phyloP scores from a whole-genome alignment of 35 echinoderm and acorn worm genomes.

The Apostichopus californicus region DNA sequence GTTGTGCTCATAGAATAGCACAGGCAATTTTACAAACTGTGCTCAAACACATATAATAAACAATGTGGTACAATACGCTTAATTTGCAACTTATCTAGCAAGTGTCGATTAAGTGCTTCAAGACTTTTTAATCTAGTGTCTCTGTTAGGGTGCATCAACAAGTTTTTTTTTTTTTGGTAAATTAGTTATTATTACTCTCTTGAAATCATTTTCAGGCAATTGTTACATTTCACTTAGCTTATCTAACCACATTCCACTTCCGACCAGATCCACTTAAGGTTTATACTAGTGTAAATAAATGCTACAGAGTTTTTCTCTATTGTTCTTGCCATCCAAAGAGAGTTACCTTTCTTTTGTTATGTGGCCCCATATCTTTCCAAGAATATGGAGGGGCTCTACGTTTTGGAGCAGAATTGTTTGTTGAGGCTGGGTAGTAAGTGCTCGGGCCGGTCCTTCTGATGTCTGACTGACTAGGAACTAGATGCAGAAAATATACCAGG shows the following conservation, averaged over 20 bases:
- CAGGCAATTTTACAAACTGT: neutral
- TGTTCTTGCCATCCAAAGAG: neutral
- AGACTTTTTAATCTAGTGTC: neutral
- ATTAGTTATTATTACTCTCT: neutral
- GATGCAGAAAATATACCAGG: neutral
- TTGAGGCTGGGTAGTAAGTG: neutral
- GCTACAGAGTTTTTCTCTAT: neutral
- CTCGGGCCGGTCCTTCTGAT: neutral
- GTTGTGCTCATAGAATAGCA: neutral
- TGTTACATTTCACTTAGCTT: neutral
- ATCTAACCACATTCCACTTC: neutral
- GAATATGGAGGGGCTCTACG: neutral
- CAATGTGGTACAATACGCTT: neutral
- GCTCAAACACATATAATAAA: neutral
- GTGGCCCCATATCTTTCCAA: neutral
- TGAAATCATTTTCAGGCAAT: neutral
- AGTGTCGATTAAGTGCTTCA: neutral
- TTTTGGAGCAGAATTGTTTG: neutral
- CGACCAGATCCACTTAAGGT: neutral
- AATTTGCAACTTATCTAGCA: neutral
- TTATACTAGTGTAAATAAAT: neutral
- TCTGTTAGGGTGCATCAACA: neutral
- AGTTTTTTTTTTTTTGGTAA: neutral
- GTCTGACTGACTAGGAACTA: neutral
- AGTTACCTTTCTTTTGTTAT: neutral